phyloP scores from a whole-genome alignment of 2,888 invertebrate genomes.

The Scaptomyza parva region DNA sequence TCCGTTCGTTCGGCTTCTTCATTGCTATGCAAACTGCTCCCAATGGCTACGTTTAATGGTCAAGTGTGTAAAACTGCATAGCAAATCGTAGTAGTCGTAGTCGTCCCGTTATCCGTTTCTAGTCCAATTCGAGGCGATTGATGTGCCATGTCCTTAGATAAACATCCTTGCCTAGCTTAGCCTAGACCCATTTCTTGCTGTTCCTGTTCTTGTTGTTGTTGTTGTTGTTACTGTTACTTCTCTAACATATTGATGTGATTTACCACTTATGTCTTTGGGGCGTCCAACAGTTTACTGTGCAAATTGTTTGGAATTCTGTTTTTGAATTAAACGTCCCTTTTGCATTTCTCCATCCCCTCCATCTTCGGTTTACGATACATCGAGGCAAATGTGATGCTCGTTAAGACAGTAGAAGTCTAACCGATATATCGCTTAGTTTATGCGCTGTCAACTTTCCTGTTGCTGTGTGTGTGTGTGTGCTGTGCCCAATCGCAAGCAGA shows the following conservation, averaged over 20 bases:
- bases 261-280: slow-evolving; percentile 80
- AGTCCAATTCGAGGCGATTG: slow-evolving; percentile 31
- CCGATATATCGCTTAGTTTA: slow-evolving; percentile 53
- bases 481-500: slow-evolving; percentile 38
- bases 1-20: slow-evolving; percentile 66
- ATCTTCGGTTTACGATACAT: slow-evolving; percentile 48
- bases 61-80: slow-evolving; percentile 82
- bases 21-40: slow-evolving; percentile 81
- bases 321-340: slow-evolving; percentile 65
- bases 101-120: slow-evolving; percentile 10
- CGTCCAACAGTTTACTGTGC: slow-evolving; percentile 71
- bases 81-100: slow-evolving; percentile 77
- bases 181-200: slow-evolving; percentile 6
- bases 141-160: slow-evolving; percentile 64
- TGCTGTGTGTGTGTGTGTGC: too few species aligned
- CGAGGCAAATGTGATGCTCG: slow-evolving; percentile 48
- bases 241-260: slow-evolving; percentile 82
- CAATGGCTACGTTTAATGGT: slow-evolving; percentile 82
- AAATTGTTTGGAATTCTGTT: slow-evolving; percentile 80
- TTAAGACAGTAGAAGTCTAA: slow-evolving; percentile 50
- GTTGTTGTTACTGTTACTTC: slow-evolving; percentile 34
- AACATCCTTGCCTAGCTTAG: slow-evolving; percentile 51
- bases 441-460: slow-evolving; percentile 34
- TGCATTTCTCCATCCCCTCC: not conserved
- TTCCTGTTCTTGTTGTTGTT: slow-evolving; percentile 24